phyloP scores from a whole-genome alignment of 2,113 vertebrate species.

The Sceloporus undulatus region DNA sequence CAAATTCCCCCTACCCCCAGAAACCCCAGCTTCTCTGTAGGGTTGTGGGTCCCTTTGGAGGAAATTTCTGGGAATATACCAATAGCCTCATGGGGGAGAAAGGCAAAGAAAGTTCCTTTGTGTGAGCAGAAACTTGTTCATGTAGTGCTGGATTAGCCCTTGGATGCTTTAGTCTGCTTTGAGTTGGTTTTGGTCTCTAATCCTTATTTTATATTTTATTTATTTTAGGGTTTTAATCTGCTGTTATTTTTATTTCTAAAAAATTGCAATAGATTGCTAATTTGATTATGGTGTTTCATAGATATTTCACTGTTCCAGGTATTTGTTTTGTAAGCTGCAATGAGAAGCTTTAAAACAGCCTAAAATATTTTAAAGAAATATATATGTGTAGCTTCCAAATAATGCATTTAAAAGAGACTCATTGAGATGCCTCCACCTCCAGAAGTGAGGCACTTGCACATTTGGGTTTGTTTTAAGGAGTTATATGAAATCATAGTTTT shows the following conservation, averaged over 20 bases:
- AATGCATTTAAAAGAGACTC: rapidly evolving
- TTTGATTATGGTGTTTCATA: neutral
- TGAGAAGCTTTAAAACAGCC: neutral
- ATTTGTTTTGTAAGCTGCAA: too few species aligned
- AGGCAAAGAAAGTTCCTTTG: neutral
- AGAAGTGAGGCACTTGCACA: neutral
- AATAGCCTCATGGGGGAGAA: neutral
- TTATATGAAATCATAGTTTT: rapidly evolving
- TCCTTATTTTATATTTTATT: neutral
- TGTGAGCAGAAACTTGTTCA: neutral
- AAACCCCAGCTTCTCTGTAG: neutral
- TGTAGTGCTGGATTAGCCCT: neutral
- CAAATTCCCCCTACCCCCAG: neutral
- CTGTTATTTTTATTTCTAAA: neutral
- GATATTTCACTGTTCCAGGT: neutral
- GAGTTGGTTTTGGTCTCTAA: neutral
- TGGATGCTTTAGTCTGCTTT: neutral
- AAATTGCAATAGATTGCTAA: neutral
- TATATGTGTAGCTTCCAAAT: neutral
- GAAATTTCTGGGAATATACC: neutral
- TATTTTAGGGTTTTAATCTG: neutral
- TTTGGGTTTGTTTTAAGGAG: neutral
- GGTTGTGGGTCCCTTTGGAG: too few species aligned
- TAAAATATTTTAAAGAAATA: neutral
- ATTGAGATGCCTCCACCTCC: neutral